Evolutionary conservation across 2,797 vertebrate genomes (phyloP), one percentile per base, ranked within the genome.

Genomic region (Bradypodion ventrale): DNA sequence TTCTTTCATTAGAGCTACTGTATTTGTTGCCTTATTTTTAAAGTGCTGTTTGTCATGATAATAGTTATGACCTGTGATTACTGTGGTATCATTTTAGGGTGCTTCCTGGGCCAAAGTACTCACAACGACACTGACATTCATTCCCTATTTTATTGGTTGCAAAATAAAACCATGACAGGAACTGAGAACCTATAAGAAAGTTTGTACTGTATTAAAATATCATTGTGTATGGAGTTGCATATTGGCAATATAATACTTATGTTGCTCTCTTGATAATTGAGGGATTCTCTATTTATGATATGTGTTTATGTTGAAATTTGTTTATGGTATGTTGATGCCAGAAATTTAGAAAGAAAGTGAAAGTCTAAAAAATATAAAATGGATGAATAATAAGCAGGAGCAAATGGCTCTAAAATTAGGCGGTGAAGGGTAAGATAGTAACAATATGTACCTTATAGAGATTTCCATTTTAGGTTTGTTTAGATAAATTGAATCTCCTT

Each of bases 381-480:
- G 56, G 82, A 27, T 70, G 42, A 83, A 40, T 84, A 72, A 85
- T 82, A 62, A 83, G 60, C 82, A 59, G 3, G 29, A 84, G 56
- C 37, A 80, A 78, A 86, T 83, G 65, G 76, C 29, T 0, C 78
- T 63, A 77, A 86, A 82, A 81, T 68, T 62, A 89, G 42, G 74
- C 56, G 27, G 80, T 83, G 87, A 87, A 85, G 89, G 75, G 25
- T 63, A 76, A 80, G 75, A 23, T 42, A 56, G 52, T 56, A 85
- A 40, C 23, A 46, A 72, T 85, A 73, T n/a, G 70, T 4, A 13
- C 44, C 78, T 60, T 84, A 32, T 5, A 59, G 69, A 70, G 42
- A 87, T 83, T 92, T 88, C 21, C 21, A 23, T 89, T 93, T 93
- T 75, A 87, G 37, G 0, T 75, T 85, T 70, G 74, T 75, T 89